Evolutionary conservation across 2,113 vertebrate species (phyloP), one percentile per base, ranked within the genome.

Genomic region (Phalacrocorax pelagicus): DNA sequence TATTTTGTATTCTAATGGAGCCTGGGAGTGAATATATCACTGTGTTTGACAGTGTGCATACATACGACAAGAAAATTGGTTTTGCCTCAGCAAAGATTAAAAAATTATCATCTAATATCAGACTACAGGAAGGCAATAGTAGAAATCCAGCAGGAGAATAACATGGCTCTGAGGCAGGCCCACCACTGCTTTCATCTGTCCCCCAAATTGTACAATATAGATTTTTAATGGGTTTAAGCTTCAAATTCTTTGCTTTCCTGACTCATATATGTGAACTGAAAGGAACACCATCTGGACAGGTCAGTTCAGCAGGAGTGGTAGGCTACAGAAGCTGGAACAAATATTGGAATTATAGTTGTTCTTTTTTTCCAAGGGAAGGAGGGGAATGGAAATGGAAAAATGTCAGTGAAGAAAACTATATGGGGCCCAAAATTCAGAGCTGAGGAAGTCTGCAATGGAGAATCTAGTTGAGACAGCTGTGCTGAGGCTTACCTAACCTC

Each of bases 381-480:
- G 65, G 36, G 85, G 40, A 97, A 78, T 92, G 57, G 92, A 97
- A 94, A 96, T 91, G 94, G 88, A 97, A 97, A 97, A 81, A 65
- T 14, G 8, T 73, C 82, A 79, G 79, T 69, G 91, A 93, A 91
- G 83, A 92, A 93, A 85, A 2, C 12, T 78, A 94, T 27, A 40
- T 1, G 89, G 72, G 69, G 82, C 79, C 86, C 79, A 57, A 84
- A 94, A 65, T 66, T 90, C 38, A 81, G 93, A 96, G 82, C 94
- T 57, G 77, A 96, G 94, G 96, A 97, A 95, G 83, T 94, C 83
- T 91, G 95, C 95, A 96, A 89, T 71, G 94, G 94, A 94, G 90
- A 94, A 69, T 84, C 30, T 26, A 94, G 94, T 75, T 95, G 96
- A 95, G 94, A 96, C 95, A 97, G 94, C 94, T 96, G 97, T 86